Base-by-base conservation (phyloP, 2,888 invertebrate species). In the Lepidocyrtinus sp. region DNA sequence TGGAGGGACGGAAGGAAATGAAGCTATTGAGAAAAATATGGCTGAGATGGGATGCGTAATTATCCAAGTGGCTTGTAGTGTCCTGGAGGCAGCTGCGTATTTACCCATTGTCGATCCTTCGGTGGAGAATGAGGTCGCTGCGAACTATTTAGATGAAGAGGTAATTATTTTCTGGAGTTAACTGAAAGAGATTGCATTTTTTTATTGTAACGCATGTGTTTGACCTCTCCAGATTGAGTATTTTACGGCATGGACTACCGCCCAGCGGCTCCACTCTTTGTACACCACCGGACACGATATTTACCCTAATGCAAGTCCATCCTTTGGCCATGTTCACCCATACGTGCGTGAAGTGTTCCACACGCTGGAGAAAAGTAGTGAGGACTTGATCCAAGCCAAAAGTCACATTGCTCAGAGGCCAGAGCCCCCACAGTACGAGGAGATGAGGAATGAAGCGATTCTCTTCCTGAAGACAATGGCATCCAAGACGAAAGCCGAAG, bases 51-150 rank as follows among this genome's bases (percentile, higher is more conserved):
- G 85, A 0, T 68, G 68, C 17, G 36, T 78, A 5, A 80, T 85
- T 27, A 76, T 86, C 0, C 62, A 82, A 22, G 36, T 76, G 9
- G 86, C 86, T 19, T 81, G 73, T 2, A 22, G 82, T 24, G 78
- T 87, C 50, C 72, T 86, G 68, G 79, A 76, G 27, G 65, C 88
- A 1, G 70, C 88, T 3, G 81, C 88, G 3, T 89, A 89, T 1
- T 90, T 93, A 12, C 93, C 93, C 19, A 89, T 92, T 0, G 93
- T 97, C 2, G 98, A 98, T 90, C 96, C 96, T 0, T 92, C 95
- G 0, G 92, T 94, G 77, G 96, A 96, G 88, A 92, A 93, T 83
- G 90, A 92, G 0, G 88, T 96, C 0, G 95, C 95, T 89, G 90
- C 93, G 9, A 88, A 91, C 62, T 94, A 95, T 85, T 90, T 92